A percentile compares a stretch with the other conserved stretches of the same genome.
Evolutionary conservation across 2,888 invertebrate genomes (phyloP).

Genomic region (Drosophila vallismaia): DNA sequence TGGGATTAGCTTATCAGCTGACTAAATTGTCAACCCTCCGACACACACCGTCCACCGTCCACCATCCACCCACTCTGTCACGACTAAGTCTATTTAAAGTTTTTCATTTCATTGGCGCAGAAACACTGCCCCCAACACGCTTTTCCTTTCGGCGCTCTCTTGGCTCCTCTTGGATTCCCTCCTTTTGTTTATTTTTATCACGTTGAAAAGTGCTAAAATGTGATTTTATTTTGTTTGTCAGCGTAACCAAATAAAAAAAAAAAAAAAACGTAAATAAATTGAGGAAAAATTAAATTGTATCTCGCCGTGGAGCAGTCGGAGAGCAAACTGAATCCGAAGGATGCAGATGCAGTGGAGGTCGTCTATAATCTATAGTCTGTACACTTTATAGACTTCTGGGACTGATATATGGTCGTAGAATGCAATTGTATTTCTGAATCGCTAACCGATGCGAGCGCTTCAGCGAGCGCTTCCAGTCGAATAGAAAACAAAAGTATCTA

Average conservation of each 20-base stretch:
- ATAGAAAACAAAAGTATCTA: slow-evolving; percentile 19
- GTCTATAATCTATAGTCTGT: slow-evolving; percentile 13
- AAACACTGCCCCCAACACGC: slow-evolving; percentile 24
- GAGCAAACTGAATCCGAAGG: slow-evolving; percentile 18
- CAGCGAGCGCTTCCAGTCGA: slow-evolving; percentile 22
- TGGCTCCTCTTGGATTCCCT: not conserved
- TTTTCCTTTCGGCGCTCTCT: slow-evolving; percentile 5
- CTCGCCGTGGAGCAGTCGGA: not conserved
- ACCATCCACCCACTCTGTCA: not conserved
- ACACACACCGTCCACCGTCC: not conserved
- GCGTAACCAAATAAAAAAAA: slow-evolving; percentile 37
- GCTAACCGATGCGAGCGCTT: slow-evolving; percentile 11
- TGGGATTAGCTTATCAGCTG: slow-evolving; percentile 44
- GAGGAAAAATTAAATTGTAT: slow-evolving; percentile 34
- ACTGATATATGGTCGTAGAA: slow-evolving; percentile 2
- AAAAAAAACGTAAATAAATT: slow-evolving; percentile 31
- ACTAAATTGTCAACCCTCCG: slow-evolving; percentile 8
- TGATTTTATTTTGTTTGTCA: slow-evolving; percentile 46
- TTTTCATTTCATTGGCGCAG: slow-evolving; percentile 49
- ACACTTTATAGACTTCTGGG: not conserved
- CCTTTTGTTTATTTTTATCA: slow-evolving; percentile 71
- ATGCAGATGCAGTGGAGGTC: slow-evolving; percentile 61
- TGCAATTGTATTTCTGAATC: slow-evolving; percentile 26
- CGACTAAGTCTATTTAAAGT: slow-evolving; percentile 42
- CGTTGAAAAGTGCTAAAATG: slow-evolving; percentile 68